phyloP scores from a whole-genome alignment of 2,113 vertebrate genomes.

The Acrocephalus arundinaceus region DNA sequence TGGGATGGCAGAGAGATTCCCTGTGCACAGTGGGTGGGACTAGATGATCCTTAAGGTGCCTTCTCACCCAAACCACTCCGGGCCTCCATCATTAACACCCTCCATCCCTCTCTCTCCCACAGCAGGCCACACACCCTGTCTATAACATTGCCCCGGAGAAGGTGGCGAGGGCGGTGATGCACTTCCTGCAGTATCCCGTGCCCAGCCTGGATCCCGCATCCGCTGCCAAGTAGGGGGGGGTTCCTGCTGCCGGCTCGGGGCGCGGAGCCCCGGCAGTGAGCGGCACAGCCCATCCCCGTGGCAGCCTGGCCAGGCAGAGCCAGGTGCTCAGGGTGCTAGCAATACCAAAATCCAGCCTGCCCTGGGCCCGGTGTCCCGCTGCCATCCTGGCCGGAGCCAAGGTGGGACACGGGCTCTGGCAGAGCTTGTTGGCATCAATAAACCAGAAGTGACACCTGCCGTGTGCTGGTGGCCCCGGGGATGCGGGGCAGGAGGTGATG shows the following conservation, averaged over 20 bases:
- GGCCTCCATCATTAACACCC: background rate
- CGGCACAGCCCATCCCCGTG: background rate
- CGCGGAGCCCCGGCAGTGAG: background rate
- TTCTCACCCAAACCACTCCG: background rate
- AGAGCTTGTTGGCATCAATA: conserved; percentile 31
- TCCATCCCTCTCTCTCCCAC: background rate
- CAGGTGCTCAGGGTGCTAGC: conserved; percentile 49
- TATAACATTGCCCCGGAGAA: conserved; percentile 95
- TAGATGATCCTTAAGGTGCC: background rate
- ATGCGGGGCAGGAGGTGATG: background rate
- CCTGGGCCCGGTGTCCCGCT: fast-evolving
- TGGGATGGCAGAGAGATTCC: background rate
- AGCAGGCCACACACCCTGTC: conserved; percentile 93
- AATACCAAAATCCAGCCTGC: conserved; percentile 63
- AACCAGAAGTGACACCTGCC: background rate
- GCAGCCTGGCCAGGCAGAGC: background rate
- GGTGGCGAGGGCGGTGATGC: conserved; percentile 83
- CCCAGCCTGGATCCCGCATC: conserved; percentile 52
- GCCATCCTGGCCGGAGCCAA: background rate
- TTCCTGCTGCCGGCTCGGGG: background rate
- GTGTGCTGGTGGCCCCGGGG: background rate
- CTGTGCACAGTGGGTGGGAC: background rate
- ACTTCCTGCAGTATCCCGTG: conserved; percentile 84
- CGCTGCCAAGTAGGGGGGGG: background rate
- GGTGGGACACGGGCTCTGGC: background rate